Evolutionary conservation across 53 echinoderm and acorn worm genomes (phyloP).

Genomic region (Echinarachnius parma): DNA sequence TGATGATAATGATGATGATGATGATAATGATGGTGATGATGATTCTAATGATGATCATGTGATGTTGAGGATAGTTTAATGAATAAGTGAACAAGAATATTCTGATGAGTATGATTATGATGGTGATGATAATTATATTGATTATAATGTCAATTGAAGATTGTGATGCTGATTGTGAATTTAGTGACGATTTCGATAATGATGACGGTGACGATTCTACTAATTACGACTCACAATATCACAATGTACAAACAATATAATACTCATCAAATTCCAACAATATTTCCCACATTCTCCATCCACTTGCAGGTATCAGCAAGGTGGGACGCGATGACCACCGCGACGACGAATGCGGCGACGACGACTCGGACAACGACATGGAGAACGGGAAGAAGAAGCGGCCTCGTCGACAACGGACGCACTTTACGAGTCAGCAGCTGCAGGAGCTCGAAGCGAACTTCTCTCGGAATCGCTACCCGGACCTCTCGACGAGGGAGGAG

Average conservation of each 20-base stretch:
- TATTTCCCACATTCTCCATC: not conserved
- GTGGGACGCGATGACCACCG: not conserved
- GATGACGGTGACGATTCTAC: too few species aligned
- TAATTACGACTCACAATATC: too few species aligned
- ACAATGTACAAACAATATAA: too few species aligned
- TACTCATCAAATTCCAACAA: not conserved
- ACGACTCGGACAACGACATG: conserved; percentile 57
- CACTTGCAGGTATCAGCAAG: not conserved
- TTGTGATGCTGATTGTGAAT: too few species aligned
- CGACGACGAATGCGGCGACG: conserved; percentile 21
- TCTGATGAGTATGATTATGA: too few species aligned
- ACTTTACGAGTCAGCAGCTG: conserved; percentile 78
- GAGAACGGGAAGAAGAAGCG: conserved; percentile 78
- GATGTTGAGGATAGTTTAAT: too few species aligned
- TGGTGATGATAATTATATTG: too few species aligned
- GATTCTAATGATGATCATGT: too few species aligned
- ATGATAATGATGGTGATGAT: too few species aligned
- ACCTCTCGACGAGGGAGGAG: conserved; percentile 89
- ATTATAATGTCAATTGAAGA: too few species aligned
- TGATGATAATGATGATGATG: conserved; percentile 23
- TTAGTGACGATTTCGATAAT: too few species aligned
- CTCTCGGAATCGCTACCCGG: conserved; percentile 89
- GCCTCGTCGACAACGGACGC: conserved; percentile 92
- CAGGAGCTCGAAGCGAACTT: conserved; percentile 74
- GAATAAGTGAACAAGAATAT: too few species aligned